Base-by-base conservation (phyloP, 1,140 invertebrate genomes). In the Bombus difficillimus region DNA sequence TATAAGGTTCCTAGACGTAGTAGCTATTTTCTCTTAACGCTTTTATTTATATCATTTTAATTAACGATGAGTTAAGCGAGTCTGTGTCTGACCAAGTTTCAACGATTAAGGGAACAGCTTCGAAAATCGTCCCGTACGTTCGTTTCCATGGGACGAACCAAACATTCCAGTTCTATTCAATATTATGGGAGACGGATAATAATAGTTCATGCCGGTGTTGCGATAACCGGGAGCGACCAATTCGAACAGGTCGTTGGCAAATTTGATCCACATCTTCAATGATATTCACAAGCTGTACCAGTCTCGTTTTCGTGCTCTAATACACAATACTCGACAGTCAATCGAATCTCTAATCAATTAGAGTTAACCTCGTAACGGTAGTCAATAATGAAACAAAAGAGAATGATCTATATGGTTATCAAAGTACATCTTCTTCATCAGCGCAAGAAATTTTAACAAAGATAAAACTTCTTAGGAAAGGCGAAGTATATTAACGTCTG, bases 261-360 rank as follows among this genome's bases (percentile, higher is more conserved):
- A 68, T 73, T 75, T 15, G 83, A 64, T 68, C 64, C 64, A 69
- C 64, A 43, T 34, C 74, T 77, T 81, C 57, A 47, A 66, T 82
- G 32, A 80, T 81, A 83, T 76, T 72, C 86, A 64, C 71, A 69
- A 53, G 77, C 64, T 83, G 80, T 66, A 79, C 28, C 86, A 72
- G 39, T 81, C 59, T 87, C 84, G 84, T 92, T 82, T 81, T 81
- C 86, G 62, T 87, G 69, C 59, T 88, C 59, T 85, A n/a, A 88
- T 53, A 74, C 85, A 88, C 88, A 88, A 93, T 92, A 93, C 92
- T 93, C 90, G 88, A 87, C 93, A 94, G 93, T 94, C 93, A 94
- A 94, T 94, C 91, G 91, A 94, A 92, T 93, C 92, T 92, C 89
- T 92, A 90, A 89, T 92, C 86, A 91, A 88, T 87, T 85, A 89